These are phyloP conservation scores for Malaclemys terrapin DNA, from an alignment of 2,113 vertebrate genomes.

Conservation along the genomic window DNA sequence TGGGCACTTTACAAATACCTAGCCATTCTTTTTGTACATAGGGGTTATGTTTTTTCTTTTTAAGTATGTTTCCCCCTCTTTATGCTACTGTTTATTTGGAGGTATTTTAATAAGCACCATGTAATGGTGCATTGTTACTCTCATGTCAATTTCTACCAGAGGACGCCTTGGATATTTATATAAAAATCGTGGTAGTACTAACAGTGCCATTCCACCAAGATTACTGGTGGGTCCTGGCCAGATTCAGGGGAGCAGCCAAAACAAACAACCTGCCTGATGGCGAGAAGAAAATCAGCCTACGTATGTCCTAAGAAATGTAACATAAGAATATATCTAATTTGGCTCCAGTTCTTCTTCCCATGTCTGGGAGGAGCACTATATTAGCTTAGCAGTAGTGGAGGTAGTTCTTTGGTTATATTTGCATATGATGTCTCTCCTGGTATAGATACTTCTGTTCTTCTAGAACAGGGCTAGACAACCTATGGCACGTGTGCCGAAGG, in stretches of 20 bases:
- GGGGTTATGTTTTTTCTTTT: neutral
- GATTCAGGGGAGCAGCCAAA: constrained; percentile 40
- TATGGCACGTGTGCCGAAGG: no score
- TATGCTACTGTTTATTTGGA: neutral
- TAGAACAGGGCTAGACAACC: neutral
- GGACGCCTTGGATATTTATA: neutral
- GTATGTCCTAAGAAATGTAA: constrained; percentile 3
- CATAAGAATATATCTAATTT: neutral
- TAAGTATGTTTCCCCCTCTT: neutral
- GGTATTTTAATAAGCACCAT: neutral
- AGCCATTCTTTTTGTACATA: neutral
- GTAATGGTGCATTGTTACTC: neutral
- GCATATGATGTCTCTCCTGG: neutral
- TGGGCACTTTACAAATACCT: neutral
- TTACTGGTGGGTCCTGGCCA: constrained; percentile 19
- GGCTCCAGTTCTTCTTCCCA: neutral
- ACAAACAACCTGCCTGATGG: neutral
- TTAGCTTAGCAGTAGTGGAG: neutral
- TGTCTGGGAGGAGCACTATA: neutral
- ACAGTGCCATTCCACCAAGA: constrained; percentile 16
- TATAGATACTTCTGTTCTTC: neutral
- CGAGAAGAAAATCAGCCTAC: neutral
- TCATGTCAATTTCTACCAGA: neutral
- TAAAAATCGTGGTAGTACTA: neutral
- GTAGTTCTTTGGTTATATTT: neutral